Conservation (phyloP, 1,140 invertebrate species). For the Melanaphis sacchari region DNA sequence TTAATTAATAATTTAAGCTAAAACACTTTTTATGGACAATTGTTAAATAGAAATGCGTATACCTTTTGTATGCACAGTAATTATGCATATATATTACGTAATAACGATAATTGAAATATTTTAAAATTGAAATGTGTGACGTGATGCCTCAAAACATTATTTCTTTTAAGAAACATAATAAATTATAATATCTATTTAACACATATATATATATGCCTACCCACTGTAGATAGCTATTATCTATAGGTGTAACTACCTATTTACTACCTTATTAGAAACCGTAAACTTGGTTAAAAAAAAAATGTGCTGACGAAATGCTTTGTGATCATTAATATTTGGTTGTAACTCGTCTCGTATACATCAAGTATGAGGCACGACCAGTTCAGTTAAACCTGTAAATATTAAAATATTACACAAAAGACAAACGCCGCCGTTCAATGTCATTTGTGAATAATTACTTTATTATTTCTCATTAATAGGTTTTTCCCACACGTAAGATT, state of each 20-base stretch:
- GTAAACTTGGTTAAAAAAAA: background rate
- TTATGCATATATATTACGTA: background rate
- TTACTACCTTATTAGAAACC: background rate
- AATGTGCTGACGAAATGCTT: slow-evolving; percentile 6
- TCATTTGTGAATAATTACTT: background rate
- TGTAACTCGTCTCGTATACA: background rate
- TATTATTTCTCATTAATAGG: background rate
- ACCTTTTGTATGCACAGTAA: background rate
- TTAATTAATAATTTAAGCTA: background rate
- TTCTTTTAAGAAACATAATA: background rate
- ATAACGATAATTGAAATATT: background rate
- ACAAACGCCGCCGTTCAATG: background rate
- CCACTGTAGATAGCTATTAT: background rate
- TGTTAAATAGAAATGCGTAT: background rate
- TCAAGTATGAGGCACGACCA: background rate
- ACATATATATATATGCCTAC: background rate
- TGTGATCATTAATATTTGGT: background rate
- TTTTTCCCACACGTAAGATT: background rate
- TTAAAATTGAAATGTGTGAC: background rate
- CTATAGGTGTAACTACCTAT: background rate
- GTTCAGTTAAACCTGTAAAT: background rate
- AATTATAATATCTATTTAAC: background rate
- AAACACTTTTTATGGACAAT: background rate
- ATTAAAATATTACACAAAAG: slow-evolving; percentile 1
- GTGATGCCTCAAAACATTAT: background rate